Conservation (phyloP, 2,113 vertebrate genomes). For the Struthio camelus region DNA sequence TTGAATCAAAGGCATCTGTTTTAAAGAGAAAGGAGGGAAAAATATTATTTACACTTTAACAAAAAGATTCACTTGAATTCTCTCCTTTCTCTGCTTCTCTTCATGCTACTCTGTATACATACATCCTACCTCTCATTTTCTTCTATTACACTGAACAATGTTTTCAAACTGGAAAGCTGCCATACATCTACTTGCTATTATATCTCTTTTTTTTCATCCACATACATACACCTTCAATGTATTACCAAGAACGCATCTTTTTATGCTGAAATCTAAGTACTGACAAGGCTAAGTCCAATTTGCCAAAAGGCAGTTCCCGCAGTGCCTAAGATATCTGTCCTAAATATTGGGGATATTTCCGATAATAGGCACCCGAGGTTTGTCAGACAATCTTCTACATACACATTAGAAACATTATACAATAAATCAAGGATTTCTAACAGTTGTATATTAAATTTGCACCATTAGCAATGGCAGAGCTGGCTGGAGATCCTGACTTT, state of each 20-base stretch:
- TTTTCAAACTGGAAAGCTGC: background rate
- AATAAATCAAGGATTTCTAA: background rate
- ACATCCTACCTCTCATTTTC: background rate
- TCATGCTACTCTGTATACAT: background rate
- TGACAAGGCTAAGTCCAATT: background rate
- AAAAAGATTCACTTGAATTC: background rate
- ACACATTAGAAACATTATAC: background rate
- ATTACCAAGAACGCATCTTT: background rate
- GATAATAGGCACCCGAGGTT: background rate
- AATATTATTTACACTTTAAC: background rate
- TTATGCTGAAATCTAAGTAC: background rate
- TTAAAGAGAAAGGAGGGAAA: conserved; percentile 25
- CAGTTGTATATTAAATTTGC: background rate
- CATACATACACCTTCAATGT: background rate
- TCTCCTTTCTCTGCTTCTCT: background rate
- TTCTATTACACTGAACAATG: background rate
- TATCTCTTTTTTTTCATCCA: background rate
- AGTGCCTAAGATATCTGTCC: background rate
- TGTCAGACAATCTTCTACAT: background rate
- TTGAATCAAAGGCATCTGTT: conserved; percentile 29
- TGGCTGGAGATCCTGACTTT: background rate
- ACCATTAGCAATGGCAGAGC: background rate
- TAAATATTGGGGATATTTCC: background rate
- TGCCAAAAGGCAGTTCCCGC: background rate
- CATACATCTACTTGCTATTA: background rate